Evolutionary conservation across 1,140 invertebrate species (phyloP), one percentile per base, ranked within the genome.

Genomic region (Scylla paramamosain): DNA sequence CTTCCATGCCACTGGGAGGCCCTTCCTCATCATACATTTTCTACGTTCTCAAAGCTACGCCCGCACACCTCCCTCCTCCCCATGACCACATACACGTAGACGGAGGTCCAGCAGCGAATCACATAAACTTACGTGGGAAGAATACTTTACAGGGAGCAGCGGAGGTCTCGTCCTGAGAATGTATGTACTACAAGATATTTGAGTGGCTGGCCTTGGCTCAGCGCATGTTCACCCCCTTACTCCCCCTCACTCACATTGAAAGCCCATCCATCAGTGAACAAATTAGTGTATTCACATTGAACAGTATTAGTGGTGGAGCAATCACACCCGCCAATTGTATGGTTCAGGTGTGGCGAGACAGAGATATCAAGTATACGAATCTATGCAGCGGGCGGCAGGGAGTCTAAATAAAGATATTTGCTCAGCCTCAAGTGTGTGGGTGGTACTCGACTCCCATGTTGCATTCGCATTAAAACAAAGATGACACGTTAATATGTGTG

Each of bases 101-200:
- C 67, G 67, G 67, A 77, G 67, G 67, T 77, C 67, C 67, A 77
- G 67, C 67, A 8, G 67, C 67, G 67, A n/a, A 77, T n/a, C 67
- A n/a, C 20, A 25, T 25, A 7, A n/a, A 77, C 20, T 77, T 25
- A n/a, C n/a, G 67, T 77, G 67, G n/a, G 67, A 77, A n/a, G 67
- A 77, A 77, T 77, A 77, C 67, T 77, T 77, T 25, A 77, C 20
- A 7, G 67, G 25, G n/a, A 77, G 2, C 67, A 77, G n/a, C 16
- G 52, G 16, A 59, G 52, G 52, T 8, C 52, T 77, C 67, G 0
- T 12, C 67, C 7, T 2, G 67, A n/a, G 67, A n/a, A n/a, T 77
- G 67, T 77, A 20, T 77, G 67, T 77, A 77, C 67, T 77, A n/a
- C 25, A 77, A 77, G 67, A 77, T 20, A 20, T 59, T 59, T 14